Evolutionary conservation across 1,140 invertebrate genomes (phyloP).

Genomic region (Saccostrea cuccullata): DNA sequence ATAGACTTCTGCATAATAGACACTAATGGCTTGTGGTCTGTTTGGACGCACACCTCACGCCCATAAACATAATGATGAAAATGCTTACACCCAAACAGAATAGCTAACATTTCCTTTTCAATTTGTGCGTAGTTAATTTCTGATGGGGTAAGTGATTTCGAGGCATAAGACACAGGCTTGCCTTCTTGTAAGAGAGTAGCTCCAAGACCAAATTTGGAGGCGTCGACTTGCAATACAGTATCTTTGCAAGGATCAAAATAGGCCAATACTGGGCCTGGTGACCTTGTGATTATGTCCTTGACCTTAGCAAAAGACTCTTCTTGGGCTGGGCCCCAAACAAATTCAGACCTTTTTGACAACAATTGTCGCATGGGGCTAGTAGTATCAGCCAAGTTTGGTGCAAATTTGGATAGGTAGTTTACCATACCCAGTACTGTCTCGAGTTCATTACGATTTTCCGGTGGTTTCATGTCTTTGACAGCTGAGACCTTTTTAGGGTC

Average conservation of each 20-base stretch:
- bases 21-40: constrained; percentile 72
- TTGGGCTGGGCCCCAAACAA: constrained; percentile 8
- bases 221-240: constrained; percentile 54
- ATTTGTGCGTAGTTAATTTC: constrained; percentile 79
- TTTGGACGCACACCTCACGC: constrained; percentile 58
- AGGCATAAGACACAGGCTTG: background rate
- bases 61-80: constrained; percentile 80
- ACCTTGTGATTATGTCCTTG: constrained; percentile 41
- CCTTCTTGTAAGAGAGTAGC: background rate
- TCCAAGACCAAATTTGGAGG: constrained; percentile 51
- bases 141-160: constrained; percentile 66
- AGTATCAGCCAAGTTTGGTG: background rate
- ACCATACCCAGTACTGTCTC: background rate
- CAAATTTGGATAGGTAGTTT: background rate
- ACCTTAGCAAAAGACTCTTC: constrained; percentile 31
- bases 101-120: constrained; percentile 79
- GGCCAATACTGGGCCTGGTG: constrained; percentile 30
- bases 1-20: constrained; percentile 60
- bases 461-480: background rate
- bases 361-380: background rate
- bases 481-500: background rate
- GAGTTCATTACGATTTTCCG: background rate
- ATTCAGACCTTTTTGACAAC: background rate
- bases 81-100: constrained; percentile 79
- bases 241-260: constrained; percentile 47